A percentile compares a stretch with the other conserved stretches of the same genome.
phyloP scores from a whole-genome alignment of 1,140 invertebrate genomes.

The Aethina tumida region DNA sequence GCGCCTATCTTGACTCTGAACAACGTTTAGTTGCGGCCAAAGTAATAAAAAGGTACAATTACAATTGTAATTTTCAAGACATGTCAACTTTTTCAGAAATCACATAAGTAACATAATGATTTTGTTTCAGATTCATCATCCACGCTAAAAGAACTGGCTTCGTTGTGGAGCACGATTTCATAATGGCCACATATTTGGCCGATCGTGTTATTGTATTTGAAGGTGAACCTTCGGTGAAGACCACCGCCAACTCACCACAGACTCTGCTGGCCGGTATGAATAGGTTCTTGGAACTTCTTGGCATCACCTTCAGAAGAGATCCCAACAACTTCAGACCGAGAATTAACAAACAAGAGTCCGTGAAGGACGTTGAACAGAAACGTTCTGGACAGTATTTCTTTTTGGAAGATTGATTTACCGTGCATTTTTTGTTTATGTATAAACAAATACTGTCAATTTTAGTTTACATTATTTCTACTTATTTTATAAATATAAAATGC shows the following conservation, averaged over 20 bases:
- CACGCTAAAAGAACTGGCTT: slow-evolving; percentile 99
- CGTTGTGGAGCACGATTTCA: slow-evolving; percentile 99
- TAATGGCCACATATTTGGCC: slow-evolving; percentile 99
- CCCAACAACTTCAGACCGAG: slow-evolving; percentile 97
- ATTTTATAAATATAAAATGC: too few species aligned
- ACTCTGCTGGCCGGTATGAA: slow-evolving; percentile 97
- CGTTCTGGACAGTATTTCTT: slow-evolving; percentile 97
- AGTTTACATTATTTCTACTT: too few species aligned
- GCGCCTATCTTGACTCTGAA: slow-evolving; percentile 98
- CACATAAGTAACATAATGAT: slow-evolving; percentile 6
- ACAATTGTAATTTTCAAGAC: neutral
- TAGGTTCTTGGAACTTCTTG: slow-evolving; percentile 89
- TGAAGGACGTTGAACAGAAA: slow-evolving; percentile 98
- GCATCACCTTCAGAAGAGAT: slow-evolving; percentile 97
- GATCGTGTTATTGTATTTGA: slow-evolving; percentile 99
- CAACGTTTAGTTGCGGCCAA: slow-evolving; percentile 99
- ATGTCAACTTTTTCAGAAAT: slow-evolving; percentile 1
- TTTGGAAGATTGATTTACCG: slow-evolving; percentile 80
- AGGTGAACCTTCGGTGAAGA: slow-evolving; percentile 79
- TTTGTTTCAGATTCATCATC: slow-evolving; percentile 78
- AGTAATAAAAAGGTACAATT: slow-evolving; percentile 84
- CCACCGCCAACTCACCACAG: slow-evolving; percentile 86
- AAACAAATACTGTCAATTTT: too few species aligned
- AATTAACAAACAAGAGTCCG: slow-evolving; percentile 95
- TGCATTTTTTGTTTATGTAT: too few species aligned